phyloP scores from a whole-genome alignment of 2,797 vertebrate species.

The Myiotriccus ornatus region DNA sequence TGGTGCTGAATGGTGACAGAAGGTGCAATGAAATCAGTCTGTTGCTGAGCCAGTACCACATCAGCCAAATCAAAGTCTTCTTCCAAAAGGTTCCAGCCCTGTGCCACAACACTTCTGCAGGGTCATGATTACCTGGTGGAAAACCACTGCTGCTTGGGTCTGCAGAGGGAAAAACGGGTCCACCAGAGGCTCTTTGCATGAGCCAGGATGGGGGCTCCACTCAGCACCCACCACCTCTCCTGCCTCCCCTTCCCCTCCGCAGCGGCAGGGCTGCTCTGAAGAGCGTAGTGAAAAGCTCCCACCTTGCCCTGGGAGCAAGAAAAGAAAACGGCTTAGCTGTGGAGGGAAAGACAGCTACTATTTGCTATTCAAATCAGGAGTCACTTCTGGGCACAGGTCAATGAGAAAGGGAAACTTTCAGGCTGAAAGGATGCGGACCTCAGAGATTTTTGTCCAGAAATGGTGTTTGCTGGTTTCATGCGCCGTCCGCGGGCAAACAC shows the following conservation, averaged over 20 bases:
- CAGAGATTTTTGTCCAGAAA: constrained; percentile 35
- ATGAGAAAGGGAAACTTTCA: constrained; percentile 57
- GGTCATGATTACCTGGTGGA: not conserved
- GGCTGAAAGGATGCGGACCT: constrained; percentile 29
- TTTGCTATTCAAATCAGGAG: constrained; percentile 67
- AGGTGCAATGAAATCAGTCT: not conserved
- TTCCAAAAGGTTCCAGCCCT: not conserved
- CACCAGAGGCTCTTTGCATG: rapidly evolving
- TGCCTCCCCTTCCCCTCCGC: not conserved
- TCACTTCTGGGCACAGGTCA: constrained; percentile 59
- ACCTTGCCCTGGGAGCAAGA: not conserved
- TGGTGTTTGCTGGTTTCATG: not conserved
- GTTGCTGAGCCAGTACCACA: rapidly evolving
- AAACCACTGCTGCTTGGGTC: not conserved
- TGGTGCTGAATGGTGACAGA: not conserved
- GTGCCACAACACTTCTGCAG: rapidly evolving
- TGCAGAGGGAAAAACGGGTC: not conserved
- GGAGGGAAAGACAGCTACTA: constrained; percentile 7
- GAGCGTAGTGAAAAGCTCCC: not conserved
- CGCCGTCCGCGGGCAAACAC: not conserved
- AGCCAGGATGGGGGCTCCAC: not conserved
- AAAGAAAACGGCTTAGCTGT: not conserved
- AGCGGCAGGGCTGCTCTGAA: rapidly evolving
- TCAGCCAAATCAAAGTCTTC: not conserved
- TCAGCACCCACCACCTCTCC: not conserved